Evolutionary conservation across 1,140 invertebrate genomes (phyloP).

Genomic region (Propsilocerus akamusi): DNA sequence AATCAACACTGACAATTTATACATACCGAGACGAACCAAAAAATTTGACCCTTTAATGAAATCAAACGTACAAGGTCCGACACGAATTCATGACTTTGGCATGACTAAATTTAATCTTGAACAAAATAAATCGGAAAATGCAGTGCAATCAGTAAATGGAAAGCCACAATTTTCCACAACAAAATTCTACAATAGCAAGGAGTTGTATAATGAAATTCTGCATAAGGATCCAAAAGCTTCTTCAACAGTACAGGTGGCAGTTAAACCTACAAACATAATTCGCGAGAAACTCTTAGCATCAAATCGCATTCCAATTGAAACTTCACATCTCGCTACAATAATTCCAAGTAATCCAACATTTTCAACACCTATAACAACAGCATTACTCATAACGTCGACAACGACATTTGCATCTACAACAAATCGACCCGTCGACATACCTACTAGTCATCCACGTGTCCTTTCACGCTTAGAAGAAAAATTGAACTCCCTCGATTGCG

Average conservation of each 20-base stretch:
- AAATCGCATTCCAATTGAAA: conserved; percentile 5
- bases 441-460: conserved; percentile 18
- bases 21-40: background rate
- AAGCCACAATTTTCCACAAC: conserved; percentile 21
- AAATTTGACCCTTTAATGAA: conserved; percentile 1
- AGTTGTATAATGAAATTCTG: conserved; percentile 24
- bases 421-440: conserved; percentile 7
- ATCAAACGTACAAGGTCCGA: background rate
- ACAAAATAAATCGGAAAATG: background rate
- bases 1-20: background rate
- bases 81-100: background rate
- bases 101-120: conserved; percentile 1
- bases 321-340: background rate
- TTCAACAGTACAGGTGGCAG: conserved; percentile 7
- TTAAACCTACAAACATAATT: conserved; percentile 1
- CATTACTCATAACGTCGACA: background rate
- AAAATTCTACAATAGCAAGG: conserved; percentile 24
- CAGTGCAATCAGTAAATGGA: background rate
- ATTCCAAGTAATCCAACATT: background rate
- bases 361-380: too few species aligned
- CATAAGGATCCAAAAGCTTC: conserved; percentile 12
- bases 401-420: background rate
- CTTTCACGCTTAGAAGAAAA: conserved; percentile 31
- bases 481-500: conserved; percentile 35
- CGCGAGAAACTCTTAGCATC: conserved; percentile 11